Evolutionary conservation across 1,140 invertebrate genomes (phyloP), one percentile per base, ranked within the genome.

Genomic region (Chironomus tepperi): DNA sequence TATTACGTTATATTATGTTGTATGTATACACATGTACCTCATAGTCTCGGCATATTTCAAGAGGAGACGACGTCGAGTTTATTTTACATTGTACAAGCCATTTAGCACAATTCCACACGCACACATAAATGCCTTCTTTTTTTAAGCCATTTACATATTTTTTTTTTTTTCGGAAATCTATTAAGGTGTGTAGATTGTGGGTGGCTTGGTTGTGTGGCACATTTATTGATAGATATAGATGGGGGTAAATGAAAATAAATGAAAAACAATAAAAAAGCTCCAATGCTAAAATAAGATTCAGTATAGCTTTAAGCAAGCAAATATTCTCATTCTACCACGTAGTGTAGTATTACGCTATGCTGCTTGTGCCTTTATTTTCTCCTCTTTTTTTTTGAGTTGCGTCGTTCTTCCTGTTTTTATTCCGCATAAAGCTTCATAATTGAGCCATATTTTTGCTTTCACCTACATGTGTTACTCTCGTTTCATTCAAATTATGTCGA

Each of bases 71-170:
- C 18, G 19, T 70, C 65, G 19, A 16, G 18, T 21, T 12, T 16
- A 16, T 70, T 34, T 70, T 70, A 70, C 65, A 70, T 21, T 70
- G 65, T 70, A 70, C 65, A 70, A 19, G 65, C 65, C 65, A 70
- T 70, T 70, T 70, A 70, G 19, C 65, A 19, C 64, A 67, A 16
- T 16, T 67, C n/a, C 16, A 67, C 65, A 70, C 65, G 19, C 65
- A 12, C 47, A 57, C 47, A 57, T 12, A 57, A 57, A 57, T 57
- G 47, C 24, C 24, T 34, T 5, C 24, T 34, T 34, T 34, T 34
- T 57, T 10, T 3, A 7, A 57, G 47, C 47, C n/a, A 57, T 57
- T 34, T 57, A 57, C 47, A n/a, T 57, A 18, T 70, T 67, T 70
- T 70, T 70, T 10, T 70, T 70, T 18, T 70, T 70, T 70, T 18